These are phyloP conservation scores for Xenopus borealis DNA, from an alignment of 2,113 vertebrate genomes.

Conservation along the genomic window DNA sequence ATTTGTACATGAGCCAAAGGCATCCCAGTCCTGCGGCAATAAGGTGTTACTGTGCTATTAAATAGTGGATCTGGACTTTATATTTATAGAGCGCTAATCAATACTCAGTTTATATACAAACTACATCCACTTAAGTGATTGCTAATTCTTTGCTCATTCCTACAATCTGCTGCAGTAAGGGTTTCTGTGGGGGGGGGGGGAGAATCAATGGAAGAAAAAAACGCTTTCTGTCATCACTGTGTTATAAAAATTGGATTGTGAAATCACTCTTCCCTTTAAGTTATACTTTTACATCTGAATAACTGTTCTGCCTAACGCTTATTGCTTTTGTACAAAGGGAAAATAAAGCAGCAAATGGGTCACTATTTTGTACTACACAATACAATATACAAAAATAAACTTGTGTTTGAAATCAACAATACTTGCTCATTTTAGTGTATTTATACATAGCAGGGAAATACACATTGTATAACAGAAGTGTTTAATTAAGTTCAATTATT, in stretches of 20 bases:
- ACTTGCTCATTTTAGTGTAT: too few species aligned
- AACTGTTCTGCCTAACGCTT: too few species aligned
- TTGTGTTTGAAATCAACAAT: too few species aligned
- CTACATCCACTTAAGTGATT: constrained; percentile 1
- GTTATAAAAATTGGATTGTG: not conserved
- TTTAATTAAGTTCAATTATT: too few species aligned
- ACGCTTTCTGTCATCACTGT: not conserved
- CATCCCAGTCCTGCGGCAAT: not conserved
- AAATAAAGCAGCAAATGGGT: too few species aligned
- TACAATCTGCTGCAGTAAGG: not conserved
- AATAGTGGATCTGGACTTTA: not conserved
- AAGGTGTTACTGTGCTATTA: not conserved
- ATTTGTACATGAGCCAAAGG: constrained; percentile 16
- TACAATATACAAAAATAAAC: too few species aligned
- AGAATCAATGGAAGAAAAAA: not conserved
- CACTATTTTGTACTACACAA: too few species aligned
- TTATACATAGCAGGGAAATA: too few species aligned
- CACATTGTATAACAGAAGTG: too few species aligned
- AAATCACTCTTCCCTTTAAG: not conserved
- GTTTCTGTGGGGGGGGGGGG: not conserved
- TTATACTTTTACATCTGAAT: not conserved
- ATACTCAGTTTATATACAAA: constrained; percentile 6
- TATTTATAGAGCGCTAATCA: not conserved
- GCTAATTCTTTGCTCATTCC: constrained; percentile 8
- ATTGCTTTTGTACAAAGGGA: too few species aligned